Evolutionary conservation across 2,888 invertebrate genomes (phyloP), one percentile per base, ranked within the genome.

Genomic region (Masnerella sp.): DNA sequence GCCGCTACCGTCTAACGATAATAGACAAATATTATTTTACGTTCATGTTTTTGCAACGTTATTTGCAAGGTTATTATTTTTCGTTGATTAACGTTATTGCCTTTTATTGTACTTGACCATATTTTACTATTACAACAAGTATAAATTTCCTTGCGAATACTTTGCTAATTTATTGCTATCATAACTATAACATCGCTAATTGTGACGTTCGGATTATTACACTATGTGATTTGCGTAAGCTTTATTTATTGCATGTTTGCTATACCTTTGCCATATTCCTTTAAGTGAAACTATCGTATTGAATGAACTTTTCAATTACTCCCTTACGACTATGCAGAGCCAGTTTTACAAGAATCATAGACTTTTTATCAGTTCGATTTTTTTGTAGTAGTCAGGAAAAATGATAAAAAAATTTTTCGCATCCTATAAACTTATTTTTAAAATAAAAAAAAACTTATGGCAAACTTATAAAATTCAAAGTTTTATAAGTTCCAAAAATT

Each of bases 151-250:
- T 25, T 7, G 15, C 45, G 49, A 61, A 61, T 49, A 9, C 14
- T 5, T 28, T 12, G 25, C 12, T 64, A 64, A 65, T 65, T 65
- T 65, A 65, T 56, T 25, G 47, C 65, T 47, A 56, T 54, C 47
- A 65, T 65, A 65, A 65, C 54, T 65, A 47, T 54, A 56, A 56
- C 47, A 65, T 54, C 38, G 54, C 40, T 65, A 65, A 65, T 56
- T 54, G 47, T 65, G 54, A 40, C 40, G 22, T 56, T 52, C 12
- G 54, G 30, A 45, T 54, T 47, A 56, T 56, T 65, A 15, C 47
- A 18, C 14, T 49, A n/a, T 40, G 30, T 18, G 38, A 61, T 40
- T 61, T 43, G 64, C 30, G 36, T 38, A 45, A 36, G 25, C 36
- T 28, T 45, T 22, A 64, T 54, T 47, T 54, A 64, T 54, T 22